phyloP scores from a whole-genome alignment of 2,797 vertebrate species.

The Micromesistius poutassou region DNA sequence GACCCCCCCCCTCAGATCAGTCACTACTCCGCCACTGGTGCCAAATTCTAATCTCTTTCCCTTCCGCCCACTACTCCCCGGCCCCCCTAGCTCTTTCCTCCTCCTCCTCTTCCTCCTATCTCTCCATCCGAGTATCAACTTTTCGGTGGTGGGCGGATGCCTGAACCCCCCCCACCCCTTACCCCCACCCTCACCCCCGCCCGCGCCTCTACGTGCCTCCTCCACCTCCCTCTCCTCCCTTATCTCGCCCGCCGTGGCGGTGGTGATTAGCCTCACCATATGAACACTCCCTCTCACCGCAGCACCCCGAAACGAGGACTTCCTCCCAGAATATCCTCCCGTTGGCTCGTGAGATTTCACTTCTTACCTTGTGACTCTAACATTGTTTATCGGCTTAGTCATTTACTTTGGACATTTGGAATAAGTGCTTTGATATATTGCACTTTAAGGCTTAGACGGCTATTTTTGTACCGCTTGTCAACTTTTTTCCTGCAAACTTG shows the following conservation, averaged over 20 bases:
- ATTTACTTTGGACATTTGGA: background rate
- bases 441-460: background rate
- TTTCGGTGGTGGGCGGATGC: background rate
- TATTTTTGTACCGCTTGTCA: background rate
- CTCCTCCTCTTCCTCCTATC: constrained; percentile 53
- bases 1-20: too few relatives aligned
- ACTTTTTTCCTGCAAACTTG: background rate
- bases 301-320: background rate
- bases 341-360: too few relatives aligned
- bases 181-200: too few relatives aligned
- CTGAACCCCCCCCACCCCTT: background rate
- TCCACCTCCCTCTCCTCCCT: background rate
- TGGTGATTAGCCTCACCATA: background rate
- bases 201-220: too few relatives aligned
- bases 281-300: background rate
- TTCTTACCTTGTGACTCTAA: background rate
- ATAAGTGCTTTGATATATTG: too few relatives aligned
- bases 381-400: background rate
- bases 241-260: background rate
- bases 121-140: constrained; percentile 62
- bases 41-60: too few relatives aligned
- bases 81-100: constrained; percentile 29
- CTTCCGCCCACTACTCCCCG: constrained; percentile 32
- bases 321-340: background rate
- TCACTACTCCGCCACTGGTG: too few relatives aligned